Conservation (phyloP, 2,797 vertebrate genomes). For the Coranthus polyacanthus region DNA sequence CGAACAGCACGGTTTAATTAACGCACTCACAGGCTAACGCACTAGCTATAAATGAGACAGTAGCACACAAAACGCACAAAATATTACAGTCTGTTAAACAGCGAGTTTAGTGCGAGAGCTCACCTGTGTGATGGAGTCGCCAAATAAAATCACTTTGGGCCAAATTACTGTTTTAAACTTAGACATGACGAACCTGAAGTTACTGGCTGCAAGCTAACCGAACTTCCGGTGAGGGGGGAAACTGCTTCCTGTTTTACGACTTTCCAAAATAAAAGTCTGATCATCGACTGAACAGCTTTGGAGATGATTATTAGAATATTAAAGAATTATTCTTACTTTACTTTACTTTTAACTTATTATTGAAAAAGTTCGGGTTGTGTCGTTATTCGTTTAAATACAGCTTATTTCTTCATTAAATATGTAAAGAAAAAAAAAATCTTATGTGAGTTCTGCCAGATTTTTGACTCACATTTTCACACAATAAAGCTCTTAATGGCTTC, state of each 20-base stretch:
- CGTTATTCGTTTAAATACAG: too few relatives aligned
- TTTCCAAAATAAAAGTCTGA: constrained; percentile 56
- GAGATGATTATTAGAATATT: too few relatives aligned
- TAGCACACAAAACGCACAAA: background rate
- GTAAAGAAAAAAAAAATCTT: too few relatives aligned
- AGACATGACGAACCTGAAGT: constrained; percentile 66
- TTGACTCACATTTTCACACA: too few relatives aligned
- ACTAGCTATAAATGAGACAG: background rate
- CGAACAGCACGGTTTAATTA: background rate
- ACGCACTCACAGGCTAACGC: background rate
- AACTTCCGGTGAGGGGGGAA: constrained; percentile 16
- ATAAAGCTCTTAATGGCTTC: too few relatives aligned
- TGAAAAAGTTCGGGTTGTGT: too few relatives aligned
- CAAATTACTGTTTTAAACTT: constrained; percentile 77
- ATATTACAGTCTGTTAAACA: background rate
- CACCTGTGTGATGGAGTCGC: constrained; percentile 98
- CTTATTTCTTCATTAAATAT: too few relatives aligned
- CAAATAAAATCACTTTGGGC: constrained; percentile 92
- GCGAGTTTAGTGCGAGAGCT: background rate
- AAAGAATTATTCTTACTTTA: too few relatives aligned
- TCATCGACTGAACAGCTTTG: too few relatives aligned
- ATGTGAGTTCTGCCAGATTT: too few relatives aligned
- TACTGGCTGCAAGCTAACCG: fast-evolving
- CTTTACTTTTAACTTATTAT: too few relatives aligned
- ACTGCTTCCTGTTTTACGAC: too few relatives aligned